Evolutionary conservation across 2,888 invertebrate species (phyloP).

Genomic region (Chrysina gloriosa): DNA sequence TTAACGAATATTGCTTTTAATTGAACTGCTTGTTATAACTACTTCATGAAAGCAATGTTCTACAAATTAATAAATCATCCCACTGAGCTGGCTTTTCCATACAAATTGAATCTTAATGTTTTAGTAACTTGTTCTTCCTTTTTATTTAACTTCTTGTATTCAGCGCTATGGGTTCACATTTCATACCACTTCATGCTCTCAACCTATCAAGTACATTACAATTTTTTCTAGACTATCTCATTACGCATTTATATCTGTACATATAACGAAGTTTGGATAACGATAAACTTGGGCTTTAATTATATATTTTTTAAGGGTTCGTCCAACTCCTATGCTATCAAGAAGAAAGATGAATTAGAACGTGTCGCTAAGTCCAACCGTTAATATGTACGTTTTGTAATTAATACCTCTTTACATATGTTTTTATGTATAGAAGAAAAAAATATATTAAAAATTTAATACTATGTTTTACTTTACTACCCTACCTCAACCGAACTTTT

Average conservation of each 20-base stretch:
- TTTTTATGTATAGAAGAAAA: constrained; percentile 40
- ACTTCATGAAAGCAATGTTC: constrained; percentile 26
- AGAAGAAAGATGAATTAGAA: constrained; percentile 99
- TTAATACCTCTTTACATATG: constrained; percentile 46
- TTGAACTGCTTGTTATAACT: constrained; percentile 20
- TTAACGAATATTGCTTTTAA: constrained; percentile 38
- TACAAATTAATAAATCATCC: constrained; percentile 26
- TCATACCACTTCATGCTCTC: too few relatives aligned
- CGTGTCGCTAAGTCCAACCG: constrained; percentile 99
- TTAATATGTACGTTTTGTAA: constrained; percentile 70
- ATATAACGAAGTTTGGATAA: too few relatives aligned
- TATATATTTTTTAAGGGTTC: constrained; percentile 78
- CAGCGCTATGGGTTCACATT: too few relatives aligned
- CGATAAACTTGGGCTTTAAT: too few relatives aligned
- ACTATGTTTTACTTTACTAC: too few relatives aligned
- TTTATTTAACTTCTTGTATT: constrained; percentile 39
- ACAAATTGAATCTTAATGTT: too few relatives aligned
- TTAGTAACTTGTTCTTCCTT: constrained; percentile 33
- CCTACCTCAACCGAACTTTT: too few relatives aligned
- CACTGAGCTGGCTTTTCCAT: too few relatives aligned
- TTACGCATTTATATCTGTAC: too few relatives aligned
- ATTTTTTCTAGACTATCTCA: too few relatives aligned
- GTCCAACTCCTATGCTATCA: constrained; percentile 99
- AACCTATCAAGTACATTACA: too few relatives aligned
- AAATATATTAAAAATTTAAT: too few relatives aligned